These are phyloP conservation scores for Pomatorhinus ruficollis DNA, from an alignment of 2,113 vertebrate genomes.

Conservation along the genomic window DNA sequence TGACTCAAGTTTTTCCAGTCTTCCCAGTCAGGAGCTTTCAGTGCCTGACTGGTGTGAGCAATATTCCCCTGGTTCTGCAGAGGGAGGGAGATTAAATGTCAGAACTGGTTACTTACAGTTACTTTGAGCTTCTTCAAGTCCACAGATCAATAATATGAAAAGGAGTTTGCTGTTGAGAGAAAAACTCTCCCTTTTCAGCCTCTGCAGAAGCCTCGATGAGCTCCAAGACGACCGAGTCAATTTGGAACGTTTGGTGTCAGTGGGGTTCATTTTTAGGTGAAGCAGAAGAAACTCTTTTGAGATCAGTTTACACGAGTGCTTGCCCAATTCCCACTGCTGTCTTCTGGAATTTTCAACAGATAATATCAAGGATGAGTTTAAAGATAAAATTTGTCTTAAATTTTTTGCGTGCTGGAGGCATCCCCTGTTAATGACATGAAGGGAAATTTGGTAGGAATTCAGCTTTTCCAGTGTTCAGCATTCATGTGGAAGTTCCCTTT, in stretches of 20 bases:
- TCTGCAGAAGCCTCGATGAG: not conserved
- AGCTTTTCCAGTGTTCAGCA: not conserved
- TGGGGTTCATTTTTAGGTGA: not conserved
- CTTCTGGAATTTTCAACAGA: not conserved
- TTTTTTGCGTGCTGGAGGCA: not conserved
- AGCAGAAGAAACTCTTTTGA: not conserved
- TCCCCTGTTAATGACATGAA: not conserved
- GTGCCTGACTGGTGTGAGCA: not conserved
- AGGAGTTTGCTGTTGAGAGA: not conserved
- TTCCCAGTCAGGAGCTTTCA: not conserved
- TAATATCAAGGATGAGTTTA: not conserved
- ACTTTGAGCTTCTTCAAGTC: not conserved
- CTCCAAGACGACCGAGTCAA: not conserved
- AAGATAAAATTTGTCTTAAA: not conserved
- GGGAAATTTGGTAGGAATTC: not conserved
- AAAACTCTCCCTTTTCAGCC: not conserved
- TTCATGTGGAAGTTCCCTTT: not conserved
- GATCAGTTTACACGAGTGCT: not conserved
- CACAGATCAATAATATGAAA: not conserved
- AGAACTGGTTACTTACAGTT: not conserved
- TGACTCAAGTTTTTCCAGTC: not conserved
- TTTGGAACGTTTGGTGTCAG: not conserved
- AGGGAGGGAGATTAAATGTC: not conserved
- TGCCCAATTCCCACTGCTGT: not conserved
- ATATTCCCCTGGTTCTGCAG: not conserved